Percentiles rank a stretch among this genome's conserved stretches.
Evolutionary conservation across 2,797 vertebrate species (phyloP).

Genomic region (Anabas testudineus): DNA sequence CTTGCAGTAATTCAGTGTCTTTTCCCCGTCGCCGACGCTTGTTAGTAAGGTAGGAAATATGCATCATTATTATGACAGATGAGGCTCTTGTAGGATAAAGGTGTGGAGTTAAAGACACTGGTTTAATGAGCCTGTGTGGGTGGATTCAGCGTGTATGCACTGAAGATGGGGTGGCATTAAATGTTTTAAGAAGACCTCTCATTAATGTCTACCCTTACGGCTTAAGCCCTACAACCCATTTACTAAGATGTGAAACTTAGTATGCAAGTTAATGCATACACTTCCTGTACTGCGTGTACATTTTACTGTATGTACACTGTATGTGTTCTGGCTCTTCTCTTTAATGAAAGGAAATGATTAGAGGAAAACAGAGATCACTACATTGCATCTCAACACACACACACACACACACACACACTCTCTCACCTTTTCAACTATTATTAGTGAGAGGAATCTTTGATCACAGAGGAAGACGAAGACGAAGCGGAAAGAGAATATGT

Average conservation of each 20-base stretch:
- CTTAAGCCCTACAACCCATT: slow-evolving; percentile 31
- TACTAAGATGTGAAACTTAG: slow-evolving; percentile 21
- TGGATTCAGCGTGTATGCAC: slow-evolving; percentile 21
- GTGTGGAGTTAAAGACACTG: slow-evolving; percentile 40
- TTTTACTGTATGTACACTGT: background rate
- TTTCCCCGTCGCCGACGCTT: slow-evolving; percentile 42
- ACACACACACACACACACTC: slow-evolving; percentile 9
- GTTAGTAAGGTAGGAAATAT: slow-evolving; percentile 49
- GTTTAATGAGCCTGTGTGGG: slow-evolving; percentile 70
- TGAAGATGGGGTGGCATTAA: slow-evolving; percentile 34
- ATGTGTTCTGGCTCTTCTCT: slow-evolving; percentile 13
- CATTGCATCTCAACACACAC: slow-evolving; percentile 13
- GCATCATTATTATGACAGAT: slow-evolving; percentile 53
- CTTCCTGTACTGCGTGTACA: background rate
- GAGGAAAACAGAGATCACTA: slow-evolving; percentile 38
- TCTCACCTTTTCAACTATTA: slow-evolving; percentile 52
- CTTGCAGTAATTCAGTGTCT: slow-evolving; percentile 14
- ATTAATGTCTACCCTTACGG: slow-evolving; percentile 56
- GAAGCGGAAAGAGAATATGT: slow-evolving; percentile 64
- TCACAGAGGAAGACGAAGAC: slow-evolving; percentile 62
- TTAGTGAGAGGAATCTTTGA: slow-evolving; percentile 69
- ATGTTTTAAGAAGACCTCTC: slow-evolving; percentile 61
- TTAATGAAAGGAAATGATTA: slow-evolving; percentile 72
- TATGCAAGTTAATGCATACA: background rate
- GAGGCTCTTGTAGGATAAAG: slow-evolving; percentile 51